Evolutionary conservation across 2,113 vertebrate genomes (phyloP), one percentile per base, ranked within the genome.

Genomic region (Engystomops pustulosus): DNA sequence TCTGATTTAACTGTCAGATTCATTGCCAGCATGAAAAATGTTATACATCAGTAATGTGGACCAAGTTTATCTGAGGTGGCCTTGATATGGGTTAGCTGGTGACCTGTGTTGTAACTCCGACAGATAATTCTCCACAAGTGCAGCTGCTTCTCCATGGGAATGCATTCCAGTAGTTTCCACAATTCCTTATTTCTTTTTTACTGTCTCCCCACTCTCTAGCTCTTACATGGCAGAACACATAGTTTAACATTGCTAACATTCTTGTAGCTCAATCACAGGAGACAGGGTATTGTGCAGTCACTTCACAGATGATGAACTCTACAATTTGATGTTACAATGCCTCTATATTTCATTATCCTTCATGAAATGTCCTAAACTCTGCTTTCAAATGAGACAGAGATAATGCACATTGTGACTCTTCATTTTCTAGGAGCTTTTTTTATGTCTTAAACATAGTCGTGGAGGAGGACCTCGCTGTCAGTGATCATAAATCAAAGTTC

Each of bases 1-100:
- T 75, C 70, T 76, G 81, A 83, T 83, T 53, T 82, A 83, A 72
- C 51, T 76, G 70, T 76, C 55, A 75, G 71, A 76, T 76, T 51
- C 55, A 62, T 75, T 76, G 55, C 70, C 55, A 49, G 55, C 25
- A 76, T 65, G 71, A 83, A 49, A 72, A 82, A 82, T 82, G 70
- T 65, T 75, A 65, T 45, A 75, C 71, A 75, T 75, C 51, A 65
- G 58, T 75, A 76, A 75, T 74, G 80, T 74, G 68, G 69, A 45
- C 68, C 58, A 58, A 74, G 70, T 75, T 75, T 75, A 75, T 83
- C 81, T 65, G 25, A 44, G 36, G 68, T 82, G 69, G 68, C 68
- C 69, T 82, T 82, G 68, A 36, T 72, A 18, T 44, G 44, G 44
- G 67, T 82, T 71, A 60, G 49, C 34, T n/a, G 53, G 0, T 72